Evolutionary conservation across 1,140 invertebrate species (phyloP).

Genomic region (Polypedilum pembai): DNA sequence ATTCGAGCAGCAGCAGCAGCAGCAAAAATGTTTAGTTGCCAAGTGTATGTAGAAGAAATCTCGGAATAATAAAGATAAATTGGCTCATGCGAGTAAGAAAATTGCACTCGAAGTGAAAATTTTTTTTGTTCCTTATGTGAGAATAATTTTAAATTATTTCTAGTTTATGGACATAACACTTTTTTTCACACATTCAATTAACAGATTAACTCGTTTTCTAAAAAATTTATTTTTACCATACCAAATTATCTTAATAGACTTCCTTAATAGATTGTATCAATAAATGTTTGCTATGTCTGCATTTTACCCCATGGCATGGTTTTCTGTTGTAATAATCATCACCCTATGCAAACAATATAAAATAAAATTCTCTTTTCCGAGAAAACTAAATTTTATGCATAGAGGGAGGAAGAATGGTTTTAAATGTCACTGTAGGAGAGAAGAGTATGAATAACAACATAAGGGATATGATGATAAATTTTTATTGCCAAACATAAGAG

Average conservation of each 20-base stretch:
- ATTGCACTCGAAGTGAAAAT: background rate
- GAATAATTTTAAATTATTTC: constrained; percentile 20
- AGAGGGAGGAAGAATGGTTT: background rate
- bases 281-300: background rate
- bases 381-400: background rate
- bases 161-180: background rate
- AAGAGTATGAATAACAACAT: constrained; percentile 10
- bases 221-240: background rate
- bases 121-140: background rate
- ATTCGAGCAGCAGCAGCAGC: background rate
- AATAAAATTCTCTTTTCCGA: background rate
- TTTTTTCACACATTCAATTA: constrained; percentile 28
- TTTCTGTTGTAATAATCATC: background rate
- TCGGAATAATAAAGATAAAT: constrained; percentile 26
- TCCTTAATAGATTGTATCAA: constrained; percentile 28
- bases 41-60: background rate
- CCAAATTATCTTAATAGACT: constrained; percentile 25
- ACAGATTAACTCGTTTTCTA: constrained; percentile 24
- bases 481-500: constrained; percentile 23
- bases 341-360: background rate
- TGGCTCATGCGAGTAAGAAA: background rate
- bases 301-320: background rate
- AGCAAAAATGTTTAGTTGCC: background rate
- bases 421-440: background rate
- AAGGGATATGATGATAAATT: constrained; percentile 24